phyloP scores from a whole-genome alignment of 2,888 invertebrate genomes.

The Amaurobius ferox region DNA sequence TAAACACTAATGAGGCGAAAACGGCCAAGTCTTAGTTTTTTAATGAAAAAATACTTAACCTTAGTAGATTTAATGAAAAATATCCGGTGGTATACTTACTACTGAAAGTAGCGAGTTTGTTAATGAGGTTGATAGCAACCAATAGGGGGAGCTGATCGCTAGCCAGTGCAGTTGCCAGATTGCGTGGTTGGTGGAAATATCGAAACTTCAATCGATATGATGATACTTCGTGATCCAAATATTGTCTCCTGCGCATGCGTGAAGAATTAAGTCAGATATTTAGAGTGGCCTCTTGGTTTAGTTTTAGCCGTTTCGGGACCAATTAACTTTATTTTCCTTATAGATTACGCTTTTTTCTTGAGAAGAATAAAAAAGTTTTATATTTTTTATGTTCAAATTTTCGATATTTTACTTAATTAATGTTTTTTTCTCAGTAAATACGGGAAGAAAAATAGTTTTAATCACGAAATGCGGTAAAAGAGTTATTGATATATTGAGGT shows the following conservation, averaged over 20 bases:
- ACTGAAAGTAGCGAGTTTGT: background rate
- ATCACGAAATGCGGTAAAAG: background rate
- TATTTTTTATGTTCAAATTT: background rate
- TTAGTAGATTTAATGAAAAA: slow-evolving; percentile 18
- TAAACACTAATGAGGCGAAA: background rate
- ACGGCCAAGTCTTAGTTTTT: background rate
- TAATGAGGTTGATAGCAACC: slow-evolving; percentile 28
- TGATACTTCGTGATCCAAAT: slow-evolving; percentile 46
- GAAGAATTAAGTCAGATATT: background rate
- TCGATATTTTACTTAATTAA: background rate
- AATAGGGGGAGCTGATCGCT: slow-evolving; percentile 51
- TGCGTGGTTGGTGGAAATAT: slow-evolving; percentile 71
- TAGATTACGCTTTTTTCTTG: slow-evolving; percentile 4
- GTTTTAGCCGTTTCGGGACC: slow-evolving; percentile 21
- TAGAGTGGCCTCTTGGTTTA: background rate
- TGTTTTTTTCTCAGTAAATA: background rate
- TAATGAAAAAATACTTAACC: background rate
- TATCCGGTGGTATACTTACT: slow-evolving; percentile 19
- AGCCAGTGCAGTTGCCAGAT: slow-evolving; percentile 41
- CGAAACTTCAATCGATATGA: slow-evolving; percentile 69
- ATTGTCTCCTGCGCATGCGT: slow-evolving; percentile 52
- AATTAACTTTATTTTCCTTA: slow-evolving; percentile 34
- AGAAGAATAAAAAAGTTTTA: background rate
- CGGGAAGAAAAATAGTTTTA: background rate
- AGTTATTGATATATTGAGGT: slow-evolving; percentile 13